A percentile compares a stretch with the other conserved stretches of the same genome.
Evolutionary conservation across 92 coral and sea anemone genomes (phyloP).

Genomic region (Plumapathes pennacea): DNA sequence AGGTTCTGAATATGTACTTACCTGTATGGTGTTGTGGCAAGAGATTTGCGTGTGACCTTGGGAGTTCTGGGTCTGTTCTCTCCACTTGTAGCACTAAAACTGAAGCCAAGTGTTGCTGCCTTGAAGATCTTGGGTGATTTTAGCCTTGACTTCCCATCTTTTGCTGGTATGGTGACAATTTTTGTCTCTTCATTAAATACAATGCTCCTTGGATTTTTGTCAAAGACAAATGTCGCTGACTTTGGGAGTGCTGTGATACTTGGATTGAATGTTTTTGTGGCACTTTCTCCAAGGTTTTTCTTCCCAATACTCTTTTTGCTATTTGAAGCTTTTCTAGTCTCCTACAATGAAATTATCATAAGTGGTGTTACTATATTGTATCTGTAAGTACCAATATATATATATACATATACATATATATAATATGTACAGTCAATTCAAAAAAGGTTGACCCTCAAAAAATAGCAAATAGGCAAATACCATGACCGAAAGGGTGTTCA

Average conservation of each 20-base stretch:
- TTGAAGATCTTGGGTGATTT: slow-evolving; percentile 59
- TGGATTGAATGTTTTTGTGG: slow-evolving; percentile 20
- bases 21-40: slow-evolving; percentile 74
- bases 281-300: slow-evolving; percentile 7
- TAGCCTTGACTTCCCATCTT: slow-evolving; percentile 12
- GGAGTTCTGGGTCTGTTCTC: slow-evolving; percentile 59
- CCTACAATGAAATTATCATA: too few species aligned
- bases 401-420: too few species aligned
- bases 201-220: slow-evolving; percentile 31
- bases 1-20: too few species aligned
- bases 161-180: slow-evolving; percentile 5
- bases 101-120: too few species aligned
- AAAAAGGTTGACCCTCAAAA: too few species aligned
- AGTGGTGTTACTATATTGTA: too few species aligned
- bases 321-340: too few species aligned
- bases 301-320: too few species aligned
- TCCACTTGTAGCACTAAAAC: slow-evolving; percentile 9
- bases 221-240: slow-evolving; percentile 53
- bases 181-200: slow-evolving; percentile 11
- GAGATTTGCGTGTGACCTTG: slow-evolving; percentile 51
- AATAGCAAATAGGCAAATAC: too few species aligned
- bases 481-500: too few species aligned
- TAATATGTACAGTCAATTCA: too few species aligned
- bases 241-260: slow-evolving; percentile 4
- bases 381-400: too few species aligned